phyloP scores from a whole-genome alignment of 2,797 vertebrate genomes.

The Myotis myotis region DNA sequence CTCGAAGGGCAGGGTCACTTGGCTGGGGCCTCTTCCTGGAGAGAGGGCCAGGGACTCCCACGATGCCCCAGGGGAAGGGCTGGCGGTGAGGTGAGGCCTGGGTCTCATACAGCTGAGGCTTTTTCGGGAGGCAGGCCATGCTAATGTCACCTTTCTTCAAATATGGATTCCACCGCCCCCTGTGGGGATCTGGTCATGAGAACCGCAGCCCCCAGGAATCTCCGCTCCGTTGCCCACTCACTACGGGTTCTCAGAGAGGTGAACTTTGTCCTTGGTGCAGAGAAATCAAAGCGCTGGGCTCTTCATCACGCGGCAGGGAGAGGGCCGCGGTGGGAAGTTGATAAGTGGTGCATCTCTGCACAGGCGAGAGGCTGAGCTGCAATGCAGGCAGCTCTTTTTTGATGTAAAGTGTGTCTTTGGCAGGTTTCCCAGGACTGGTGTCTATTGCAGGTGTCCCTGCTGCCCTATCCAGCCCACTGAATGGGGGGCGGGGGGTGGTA shows the following conservation, averaged over 20 bases:
- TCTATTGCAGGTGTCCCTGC: not conserved
- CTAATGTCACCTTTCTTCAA: not conserved
- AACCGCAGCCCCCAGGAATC: not conserved
- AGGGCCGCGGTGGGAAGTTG: not conserved
- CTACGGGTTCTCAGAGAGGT: not conserved
- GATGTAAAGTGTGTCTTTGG: not conserved
- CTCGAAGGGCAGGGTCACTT: not conserved
- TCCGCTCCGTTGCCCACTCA: not conserved
- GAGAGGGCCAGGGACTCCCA: not conserved
- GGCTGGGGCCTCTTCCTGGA: not conserved
- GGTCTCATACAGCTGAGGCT: not conserved
- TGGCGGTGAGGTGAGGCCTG: not conserved
- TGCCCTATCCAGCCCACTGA: not conserved
- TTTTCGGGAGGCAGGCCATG: not conserved
- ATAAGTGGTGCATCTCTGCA: accelerated
- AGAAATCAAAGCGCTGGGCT: too few relatives aligned
- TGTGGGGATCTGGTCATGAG: not conserved
- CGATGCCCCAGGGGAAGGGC: not conserved
- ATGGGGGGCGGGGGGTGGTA: not conserved
- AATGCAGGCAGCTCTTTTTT: not conserved
- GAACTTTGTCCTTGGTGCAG: not conserved
- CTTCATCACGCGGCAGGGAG: not conserved
- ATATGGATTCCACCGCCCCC: too few relatives aligned
- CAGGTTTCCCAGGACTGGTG: not conserved
- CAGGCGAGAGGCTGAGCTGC: not conserved